Evolutionary conservation across 1,140 invertebrate genomes (phyloP), one percentile per base, ranked within the genome.

Genomic region (Calosoma granatense): DNA sequence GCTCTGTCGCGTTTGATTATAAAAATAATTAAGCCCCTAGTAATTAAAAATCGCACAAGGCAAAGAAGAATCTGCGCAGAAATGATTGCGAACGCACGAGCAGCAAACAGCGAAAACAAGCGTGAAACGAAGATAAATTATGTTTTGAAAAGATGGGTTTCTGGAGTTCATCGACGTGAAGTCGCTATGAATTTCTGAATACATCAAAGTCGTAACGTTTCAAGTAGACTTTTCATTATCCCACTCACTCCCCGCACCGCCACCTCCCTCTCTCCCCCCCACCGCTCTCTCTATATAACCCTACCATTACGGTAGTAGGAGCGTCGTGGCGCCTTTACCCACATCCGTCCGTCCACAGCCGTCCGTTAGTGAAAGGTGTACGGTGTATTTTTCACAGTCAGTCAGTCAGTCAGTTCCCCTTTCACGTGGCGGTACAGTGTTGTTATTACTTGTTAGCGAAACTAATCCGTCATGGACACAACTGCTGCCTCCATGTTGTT

Each of bases 81-180:
- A 47, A 65, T 64, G 62, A 65, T 65, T 64, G 58, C 58, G 53
- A 62, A 60, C 58, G 59, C 62, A 60, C 56, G 60, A 59, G 57
- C 61, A 47, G 60, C 59, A 63, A 66, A 66, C 63, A 64, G 57
- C 61, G 61, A 64, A 63, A 66, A 66, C 63, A 65, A 62, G 59
- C 64, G 65, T 67, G 61, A 65, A 69, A 69, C 67, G 67, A 69
- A 67, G 67, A 69, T 69, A 67, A 69, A 69, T 69, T 67, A 67
- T 66, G 63, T 67, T 66, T 63, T 64, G 66, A 65, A 69, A 67
- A 67, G 67, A 69, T 69, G 66, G 66, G 67, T 69, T 69, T 69
- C 66, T 67, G 56, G 66, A 67, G 67, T 69, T 69, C 67, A 69
- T 69, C 67, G 67, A 69, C 67, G 66, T 63, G 65, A 63, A 67